Evolutionary conservation across 2,797 vertebrate species (phyloP).

Genomic region (Trematomus bernacchii): DNA sequence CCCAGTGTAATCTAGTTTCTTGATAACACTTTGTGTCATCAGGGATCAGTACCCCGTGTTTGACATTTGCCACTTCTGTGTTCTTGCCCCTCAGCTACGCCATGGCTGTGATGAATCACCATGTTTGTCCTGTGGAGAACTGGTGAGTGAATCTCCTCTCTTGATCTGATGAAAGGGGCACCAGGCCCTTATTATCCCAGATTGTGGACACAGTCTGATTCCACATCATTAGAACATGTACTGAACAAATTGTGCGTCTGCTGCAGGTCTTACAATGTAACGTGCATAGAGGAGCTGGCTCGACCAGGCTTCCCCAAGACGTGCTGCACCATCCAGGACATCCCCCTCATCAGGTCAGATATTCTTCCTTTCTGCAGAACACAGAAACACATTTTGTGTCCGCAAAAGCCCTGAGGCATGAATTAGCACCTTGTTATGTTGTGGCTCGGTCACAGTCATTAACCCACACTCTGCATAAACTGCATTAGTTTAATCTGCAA

Average conservation of each 20-base stretch:
- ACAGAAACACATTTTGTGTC: slow-evolving; percentile 45
- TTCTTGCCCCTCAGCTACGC: slow-evolving; percentile 86
- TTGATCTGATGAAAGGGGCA: slow-evolving; percentile 3
- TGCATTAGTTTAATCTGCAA: slow-evolving; percentile 55
- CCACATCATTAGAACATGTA: background rate
- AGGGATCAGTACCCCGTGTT: slow-evolving; percentile 2
- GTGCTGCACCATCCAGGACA: slow-evolving; percentile 93
- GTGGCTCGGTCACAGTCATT: slow-evolving; percentile 42
- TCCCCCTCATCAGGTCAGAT: slow-evolving; percentile 92
- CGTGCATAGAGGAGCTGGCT: slow-evolving; percentile 89
- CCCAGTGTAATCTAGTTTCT: background rate
- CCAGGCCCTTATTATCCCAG: background rate
- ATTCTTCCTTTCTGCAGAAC: slow-evolving; percentile 10
- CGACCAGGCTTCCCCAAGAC: slow-evolving; percentile 92
- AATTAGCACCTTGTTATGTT: slow-evolving; percentile 59
- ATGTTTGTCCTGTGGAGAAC: slow-evolving; percentile 96
- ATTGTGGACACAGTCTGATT: background rate
- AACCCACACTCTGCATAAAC: slow-evolving; percentile 56
- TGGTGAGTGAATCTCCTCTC: slow-evolving; percentile 82
- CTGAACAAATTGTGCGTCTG: slow-evolving; percentile 27
- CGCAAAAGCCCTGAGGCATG: slow-evolving; percentile 28
- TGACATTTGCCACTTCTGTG: slow-evolving; percentile 34
- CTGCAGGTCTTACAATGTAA: slow-evolving; percentile 92
- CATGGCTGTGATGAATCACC: slow-evolving; percentile 97
- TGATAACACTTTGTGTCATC: background rate